Base-by-base conservation (phyloP, 2,113 vertebrate genomes). In the Tinamus guttatus region DNA sequence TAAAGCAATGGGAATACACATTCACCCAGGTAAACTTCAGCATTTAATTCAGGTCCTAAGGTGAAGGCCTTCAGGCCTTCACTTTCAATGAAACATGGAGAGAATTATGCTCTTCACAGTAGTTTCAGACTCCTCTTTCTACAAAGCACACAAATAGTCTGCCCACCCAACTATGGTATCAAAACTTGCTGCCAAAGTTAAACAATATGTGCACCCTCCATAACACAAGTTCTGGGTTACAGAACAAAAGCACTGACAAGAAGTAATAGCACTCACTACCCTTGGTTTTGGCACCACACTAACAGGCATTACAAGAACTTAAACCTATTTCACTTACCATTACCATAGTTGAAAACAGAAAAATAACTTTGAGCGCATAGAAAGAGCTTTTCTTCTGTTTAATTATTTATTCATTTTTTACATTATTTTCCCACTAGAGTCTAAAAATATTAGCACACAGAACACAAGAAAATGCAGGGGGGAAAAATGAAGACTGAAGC, bases 151-250 rank as follows among this genome's bases (percentile, higher is more conserved):
- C 0, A 27, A 27, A 32, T 10, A 63, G 8, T 11, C 34, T 65
- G 68, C 30, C 28, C 13, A 54, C 52, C 52, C 52, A 54, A 54
- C 52, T 30, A 54, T 28, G 13, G 51, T 15, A 28, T 54, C 52
- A 28, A 54, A 54, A 54, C 52, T 16, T 30, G 52, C 27, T 9
- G 27, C 14, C 15, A 16, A 54, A 54, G 52, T 54, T 15, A 27
- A 32, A 36, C 32, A 80, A 3, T 4, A 15, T 1, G 3, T 47
- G 16, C 22, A 38, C 21, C 28, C 28, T 83, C 49, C 5, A 1
- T 45, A 24, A 16, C 0, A 59, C 6, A 56, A 51, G 51, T 40
- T 40, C 51, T 63, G 60, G 32, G 70, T 18, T 54, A 0, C 0
- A 21, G 49, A 11, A 30, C 18, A 47, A 20, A 73, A 87, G 24